phyloP scores from a whole-genome alignment of 2,888 invertebrate genomes.

The Chrysopilus asiliformis region DNA sequence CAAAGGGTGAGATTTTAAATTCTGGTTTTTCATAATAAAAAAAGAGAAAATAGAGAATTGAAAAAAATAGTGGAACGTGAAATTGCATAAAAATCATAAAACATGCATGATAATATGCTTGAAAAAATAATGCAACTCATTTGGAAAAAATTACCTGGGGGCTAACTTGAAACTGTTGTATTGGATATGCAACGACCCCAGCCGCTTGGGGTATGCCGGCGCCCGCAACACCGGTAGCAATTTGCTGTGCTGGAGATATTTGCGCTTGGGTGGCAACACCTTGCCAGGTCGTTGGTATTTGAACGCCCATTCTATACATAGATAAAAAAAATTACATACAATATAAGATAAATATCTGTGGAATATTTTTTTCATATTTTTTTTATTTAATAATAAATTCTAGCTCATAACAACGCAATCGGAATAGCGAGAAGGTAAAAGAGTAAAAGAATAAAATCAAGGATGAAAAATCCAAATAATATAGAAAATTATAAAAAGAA shows the following conservation, averaged over 20 bases:
- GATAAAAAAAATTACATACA: slow-evolving; percentile 5
- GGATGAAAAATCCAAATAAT: too few relatives aligned
- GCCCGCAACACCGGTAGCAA: slow-evolving; percentile 50
- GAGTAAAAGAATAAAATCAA: too few relatives aligned
- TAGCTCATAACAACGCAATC: too few relatives aligned
- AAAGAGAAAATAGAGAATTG: too few relatives aligned
- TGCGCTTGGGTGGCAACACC: slow-evolving; percentile 61
- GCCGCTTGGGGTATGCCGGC: slow-evolving; percentile 63
- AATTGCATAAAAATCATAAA: too few relatives aligned
- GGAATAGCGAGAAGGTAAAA: too few relatives aligned
- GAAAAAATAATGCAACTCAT: background rate
- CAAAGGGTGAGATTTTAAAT: too few relatives aligned
- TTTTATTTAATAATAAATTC: too few relatives aligned
- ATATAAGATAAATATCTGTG: background rate
- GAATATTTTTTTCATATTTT: too few relatives aligned
- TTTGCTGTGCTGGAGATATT: slow-evolving; percentile 51
- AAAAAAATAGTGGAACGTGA: too few relatives aligned
- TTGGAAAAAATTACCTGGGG: slow-evolving; percentile 29
- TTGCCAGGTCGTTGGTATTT: slow-evolving; percentile 66
- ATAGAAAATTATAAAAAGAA: too few relatives aligned
- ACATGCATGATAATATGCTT: background rate
- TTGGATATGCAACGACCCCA: slow-evolving; percentile 76
- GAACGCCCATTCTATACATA: slow-evolving; percentile 61
- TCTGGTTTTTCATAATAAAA: too few relatives aligned
- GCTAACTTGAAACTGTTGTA: slow-evolving; percentile 82